Percentiles rank a stretch among this genome's conserved stretches.
These are phyloP conservation scores for Coptodon bakossiorum DNA, from an alignment of 2,113 vertebrate genomes.

Conservation along the genomic window DNA sequence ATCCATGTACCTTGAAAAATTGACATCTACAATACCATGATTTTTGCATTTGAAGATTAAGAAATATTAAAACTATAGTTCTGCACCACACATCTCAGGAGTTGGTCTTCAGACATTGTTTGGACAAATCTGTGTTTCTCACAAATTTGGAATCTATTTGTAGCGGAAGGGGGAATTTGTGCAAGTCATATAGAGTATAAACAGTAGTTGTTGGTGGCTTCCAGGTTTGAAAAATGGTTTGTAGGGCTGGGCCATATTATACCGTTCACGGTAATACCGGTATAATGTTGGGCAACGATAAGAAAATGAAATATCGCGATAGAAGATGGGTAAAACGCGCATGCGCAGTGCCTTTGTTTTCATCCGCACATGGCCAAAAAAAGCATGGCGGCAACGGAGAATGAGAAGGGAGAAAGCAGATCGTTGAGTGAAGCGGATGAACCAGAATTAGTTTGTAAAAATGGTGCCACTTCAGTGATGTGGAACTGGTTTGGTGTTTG, in stretches of 20 bases:
- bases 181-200: neutral
- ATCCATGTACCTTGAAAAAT: neutral
- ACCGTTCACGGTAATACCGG: too few species aligned
- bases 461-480: too few species aligned
- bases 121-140: neutral
- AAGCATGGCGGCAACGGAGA: too few species aligned
- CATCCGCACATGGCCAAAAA: too few species aligned
- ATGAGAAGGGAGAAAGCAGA: too few species aligned
- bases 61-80: neutral
- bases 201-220: neutral
- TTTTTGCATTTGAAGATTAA: neutral
- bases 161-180: neutral
- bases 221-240: neutral
- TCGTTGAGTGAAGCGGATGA: too few species aligned
- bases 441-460: too few species aligned
- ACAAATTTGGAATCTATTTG: neutral
- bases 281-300: too few species aligned
- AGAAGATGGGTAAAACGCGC: too few species aligned
- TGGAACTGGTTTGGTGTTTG: too few species aligned
- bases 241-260: neutral
- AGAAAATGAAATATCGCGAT: too few species aligned
- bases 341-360: too few species aligned
- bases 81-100: neutral
- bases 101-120: neutral
- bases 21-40: neutral